phyloP scores from a whole-genome alignment of 2,113 vertebrate species.

The Myotis yumanensis region DNA sequence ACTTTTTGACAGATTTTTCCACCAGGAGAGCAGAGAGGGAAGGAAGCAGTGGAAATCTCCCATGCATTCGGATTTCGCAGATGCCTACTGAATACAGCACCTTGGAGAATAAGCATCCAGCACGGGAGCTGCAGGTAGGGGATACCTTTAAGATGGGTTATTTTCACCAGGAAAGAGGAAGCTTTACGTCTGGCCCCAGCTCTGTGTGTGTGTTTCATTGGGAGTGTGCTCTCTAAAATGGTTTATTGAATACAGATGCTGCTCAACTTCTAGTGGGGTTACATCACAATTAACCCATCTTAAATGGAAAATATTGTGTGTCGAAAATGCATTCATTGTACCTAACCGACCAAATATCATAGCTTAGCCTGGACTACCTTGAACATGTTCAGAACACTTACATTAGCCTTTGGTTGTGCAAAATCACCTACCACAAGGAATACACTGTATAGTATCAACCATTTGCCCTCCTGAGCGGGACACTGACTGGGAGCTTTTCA shows the following conservation, averaged over 20 bases:
- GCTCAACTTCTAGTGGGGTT: not conserved
- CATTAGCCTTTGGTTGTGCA: not conserved
- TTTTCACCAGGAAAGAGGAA: conserved; percentile 19
- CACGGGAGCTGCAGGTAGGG: not conserved
- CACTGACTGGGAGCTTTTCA: no score
- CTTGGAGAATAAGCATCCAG: not conserved
- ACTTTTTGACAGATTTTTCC: conserved; percentile 62
- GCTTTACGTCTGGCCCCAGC: not conserved
- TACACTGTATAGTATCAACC: no score
- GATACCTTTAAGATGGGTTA: conserved; percentile 25
- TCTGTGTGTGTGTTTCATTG: not conserved
- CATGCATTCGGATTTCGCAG: conserved; percentile 39
- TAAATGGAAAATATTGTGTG: not conserved
- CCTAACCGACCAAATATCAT: not conserved
- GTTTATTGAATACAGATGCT: not conserved
- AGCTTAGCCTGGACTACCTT: not conserved
- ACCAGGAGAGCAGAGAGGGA: conserved; percentile 24
- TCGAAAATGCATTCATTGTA: not conserved
- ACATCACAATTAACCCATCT: not conserved
- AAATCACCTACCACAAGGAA: not conserved
- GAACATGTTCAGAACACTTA: not conserved
- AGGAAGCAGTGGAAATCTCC: conserved; percentile 51
- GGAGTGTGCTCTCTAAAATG: not conserved
- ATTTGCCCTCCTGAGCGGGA: not conserved
- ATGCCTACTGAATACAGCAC: conserved; percentile 27